These are phyloP conservation scores for Temnothorax unifasciatus DNA, from an alignment of 2,888 invertebrate genomes.

Conservation along the genomic window DNA sequence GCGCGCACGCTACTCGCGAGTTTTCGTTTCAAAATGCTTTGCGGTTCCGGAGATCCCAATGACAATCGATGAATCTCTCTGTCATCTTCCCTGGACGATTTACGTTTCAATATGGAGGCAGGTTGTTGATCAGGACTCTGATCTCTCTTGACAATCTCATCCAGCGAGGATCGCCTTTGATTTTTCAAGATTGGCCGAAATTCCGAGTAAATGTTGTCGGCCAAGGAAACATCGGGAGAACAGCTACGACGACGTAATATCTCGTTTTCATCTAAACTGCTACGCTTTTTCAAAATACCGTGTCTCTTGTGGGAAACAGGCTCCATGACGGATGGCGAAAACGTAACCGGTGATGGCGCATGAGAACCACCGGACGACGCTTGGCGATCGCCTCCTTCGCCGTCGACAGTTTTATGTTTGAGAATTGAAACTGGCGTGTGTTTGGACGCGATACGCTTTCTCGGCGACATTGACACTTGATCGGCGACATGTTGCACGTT, in stretches of 20 bases:
- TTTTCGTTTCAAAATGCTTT: slow-evolving; percentile 93
- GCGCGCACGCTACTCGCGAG: slow-evolving; percentile 89
- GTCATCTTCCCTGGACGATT: slow-evolving; percentile 89
- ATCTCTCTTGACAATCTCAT: slow-evolving; percentile 89
- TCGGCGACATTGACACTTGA: slow-evolving; percentile 72
- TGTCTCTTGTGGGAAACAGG: slow-evolving; percentile 89
- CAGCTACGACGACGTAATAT: slow-evolving; percentile 90
- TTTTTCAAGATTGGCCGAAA: slow-evolving; percentile 90
- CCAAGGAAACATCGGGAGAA: slow-evolving; percentile 90
- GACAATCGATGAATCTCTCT: slow-evolving; percentile 87
- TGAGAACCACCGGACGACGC: slow-evolving; percentile 79
- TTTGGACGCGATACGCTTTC: slow-evolving; percentile 77
- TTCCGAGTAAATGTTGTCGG: slow-evolving; percentile 88
- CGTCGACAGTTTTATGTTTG: slow-evolving; percentile 87
- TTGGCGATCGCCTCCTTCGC: slow-evolving; percentile 82
- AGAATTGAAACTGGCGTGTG: slow-evolving; percentile 88
- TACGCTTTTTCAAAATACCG: slow-evolving; percentile 94
- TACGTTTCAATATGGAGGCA: slow-evolving; percentile 90
- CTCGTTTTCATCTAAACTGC: slow-evolving; percentile 93
- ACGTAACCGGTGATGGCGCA: slow-evolving; percentile 92
- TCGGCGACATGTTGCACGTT: slow-evolving; percentile 58
- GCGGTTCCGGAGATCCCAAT: slow-evolving; percentile 90
- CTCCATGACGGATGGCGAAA: slow-evolving; percentile 92
- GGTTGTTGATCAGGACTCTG: slow-evolving; percentile 89
- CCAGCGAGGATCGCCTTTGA: slow-evolving; percentile 90